Evolutionary conservation across 2,888 invertebrate species (phyloP).

Genomic region (Parthenolecanium corni): DNA sequence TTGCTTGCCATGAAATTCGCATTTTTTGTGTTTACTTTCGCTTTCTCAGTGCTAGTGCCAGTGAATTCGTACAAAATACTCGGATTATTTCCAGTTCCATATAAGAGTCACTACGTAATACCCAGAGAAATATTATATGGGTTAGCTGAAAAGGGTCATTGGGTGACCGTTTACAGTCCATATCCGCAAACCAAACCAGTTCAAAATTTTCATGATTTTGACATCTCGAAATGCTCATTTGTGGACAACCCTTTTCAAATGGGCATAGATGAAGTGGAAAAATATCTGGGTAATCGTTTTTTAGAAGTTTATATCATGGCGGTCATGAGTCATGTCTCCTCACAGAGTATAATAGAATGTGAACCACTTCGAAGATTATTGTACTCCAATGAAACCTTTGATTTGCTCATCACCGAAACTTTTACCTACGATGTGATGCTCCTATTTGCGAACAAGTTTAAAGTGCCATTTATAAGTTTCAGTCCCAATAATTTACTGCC

Average conservation of each 20-base stretch:
- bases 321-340: background rate
- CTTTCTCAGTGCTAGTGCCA: too few relatives aligned
- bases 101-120: constrained; percentile 28
- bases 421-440: constrained; percentile 33
- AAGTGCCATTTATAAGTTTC: constrained; percentile 31
- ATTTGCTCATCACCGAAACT: constrained; percentile 33
- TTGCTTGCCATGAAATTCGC: too few relatives aligned
- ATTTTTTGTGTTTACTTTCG: too few relatives aligned
- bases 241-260: background rate
- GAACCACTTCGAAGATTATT: constrained; percentile 6
- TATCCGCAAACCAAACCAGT: constrained; percentile 12
- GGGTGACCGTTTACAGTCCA: constrained; percentile 22
- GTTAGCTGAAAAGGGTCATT: constrained; percentile 28
- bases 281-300: background rate
- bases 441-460: constrained; percentile 32
- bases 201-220: constrained; percentile 15
- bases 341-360: background rate
- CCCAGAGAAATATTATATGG: constrained; percentile 11
- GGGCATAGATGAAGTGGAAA: background rate
- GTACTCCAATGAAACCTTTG: constrained; percentile 27
- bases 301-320: background rate
- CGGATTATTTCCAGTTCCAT: constrained; percentile 24
- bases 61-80: constrained; percentile 18
- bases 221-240: background rate
- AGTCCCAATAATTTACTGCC: constrained; percentile 32